Evolutionary conservation across 2,888 invertebrate species (phyloP).

Genomic region (Nebria brevicollis): DNA sequence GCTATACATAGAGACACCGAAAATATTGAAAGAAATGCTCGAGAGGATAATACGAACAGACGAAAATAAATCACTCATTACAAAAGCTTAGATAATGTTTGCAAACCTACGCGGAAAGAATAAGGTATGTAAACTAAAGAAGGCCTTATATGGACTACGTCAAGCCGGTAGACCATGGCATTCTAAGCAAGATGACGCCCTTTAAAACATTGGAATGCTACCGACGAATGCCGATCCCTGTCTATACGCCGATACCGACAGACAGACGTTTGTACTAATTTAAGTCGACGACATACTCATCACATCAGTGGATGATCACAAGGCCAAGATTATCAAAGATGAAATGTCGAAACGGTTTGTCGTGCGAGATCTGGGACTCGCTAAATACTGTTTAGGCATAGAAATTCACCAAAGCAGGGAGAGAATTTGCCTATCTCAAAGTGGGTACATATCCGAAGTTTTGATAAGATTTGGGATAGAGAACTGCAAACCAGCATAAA

Average conservation of each 20-base stretch:
- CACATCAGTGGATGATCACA: conserved; percentile 44
- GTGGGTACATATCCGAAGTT: conserved; percentile 46
- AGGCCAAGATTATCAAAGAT: conserved; percentile 41
- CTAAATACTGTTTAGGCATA: conserved; percentile 49
- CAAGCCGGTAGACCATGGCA: conserved; percentile 51
- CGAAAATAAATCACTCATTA: conserved; percentile 18
- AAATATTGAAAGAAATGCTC: conserved; percentile 40
- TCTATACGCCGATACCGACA: conserved; percentile 47
- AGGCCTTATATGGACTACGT: conserved; percentile 51
- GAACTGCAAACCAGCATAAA: conserved; percentile 46
- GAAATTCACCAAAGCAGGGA: conserved; percentile 43
- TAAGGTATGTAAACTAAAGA: conserved; percentile 50
- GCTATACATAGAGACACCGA: conserved; percentile 48
- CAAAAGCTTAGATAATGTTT: conserved; percentile 28
- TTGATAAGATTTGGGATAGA: conserved; percentile 47
- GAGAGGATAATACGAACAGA: conserved; percentile 18
- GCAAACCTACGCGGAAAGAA: conserved; percentile 27
- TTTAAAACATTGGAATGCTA: conserved; percentile 47
- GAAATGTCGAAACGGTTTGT: conserved; percentile 48
- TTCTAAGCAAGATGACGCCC: conserved; percentile 45
- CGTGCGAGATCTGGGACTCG: conserved; percentile 49
- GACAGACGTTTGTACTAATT: conserved; percentile 48
- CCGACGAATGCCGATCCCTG: conserved; percentile 49
- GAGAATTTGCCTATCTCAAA: conserved; percentile 44
- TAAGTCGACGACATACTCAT: conserved; percentile 53